phyloP scores from a whole-genome alignment of 2,113 vertebrate species.

The Stomatorhinus ivindoensis region DNA sequence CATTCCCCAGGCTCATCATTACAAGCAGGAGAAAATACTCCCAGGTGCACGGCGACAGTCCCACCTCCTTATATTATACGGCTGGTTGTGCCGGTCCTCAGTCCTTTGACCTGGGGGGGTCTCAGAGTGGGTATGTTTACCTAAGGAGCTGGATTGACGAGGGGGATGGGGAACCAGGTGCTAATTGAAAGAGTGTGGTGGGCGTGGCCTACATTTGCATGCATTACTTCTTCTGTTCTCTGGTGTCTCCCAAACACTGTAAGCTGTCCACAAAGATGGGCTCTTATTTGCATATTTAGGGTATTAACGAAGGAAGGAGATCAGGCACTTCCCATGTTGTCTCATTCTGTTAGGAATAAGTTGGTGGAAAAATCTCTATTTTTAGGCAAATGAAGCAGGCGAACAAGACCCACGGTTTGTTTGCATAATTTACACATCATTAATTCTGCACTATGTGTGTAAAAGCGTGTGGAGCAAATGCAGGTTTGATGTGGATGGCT shows the following conservation, averaged over 20 bases:
- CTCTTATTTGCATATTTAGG: background rate
- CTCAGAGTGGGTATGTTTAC: conserved; percentile 36
- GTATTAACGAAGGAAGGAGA: background rate
- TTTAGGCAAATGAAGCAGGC: conserved; percentile 33
- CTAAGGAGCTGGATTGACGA: conserved; percentile 30
- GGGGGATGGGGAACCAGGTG: conserved; percentile 19
- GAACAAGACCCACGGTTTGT: conserved; percentile 37
- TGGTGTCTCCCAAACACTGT: background rate
- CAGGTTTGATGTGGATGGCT: conserved; percentile 34
- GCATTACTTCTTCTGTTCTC: background rate
- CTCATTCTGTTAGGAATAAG: conserved; percentile 15
- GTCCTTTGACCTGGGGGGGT: background rate
- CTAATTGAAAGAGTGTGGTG: conserved; percentile 40
- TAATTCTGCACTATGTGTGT: conserved; percentile 35
- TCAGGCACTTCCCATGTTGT: conserved; percentile 9
- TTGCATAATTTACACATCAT: conserved; percentile 44
- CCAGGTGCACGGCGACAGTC: background rate
- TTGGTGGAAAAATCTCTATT: conserved; percentile 32
- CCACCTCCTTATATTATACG: conserved; percentile 12
- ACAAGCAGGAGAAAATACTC: background rate
- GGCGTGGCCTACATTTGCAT: conserved; percentile 25
- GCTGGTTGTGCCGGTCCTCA: conserved; percentile 9
- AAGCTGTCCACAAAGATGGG: background rate
- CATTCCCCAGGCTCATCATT: background rate
- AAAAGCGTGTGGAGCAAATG: conserved; percentile 22